These are phyloP conservation scores for Verasper variegatus DNA, from an alignment of 2,113 vertebrate genomes.

Conservation along the genomic window DNA sequence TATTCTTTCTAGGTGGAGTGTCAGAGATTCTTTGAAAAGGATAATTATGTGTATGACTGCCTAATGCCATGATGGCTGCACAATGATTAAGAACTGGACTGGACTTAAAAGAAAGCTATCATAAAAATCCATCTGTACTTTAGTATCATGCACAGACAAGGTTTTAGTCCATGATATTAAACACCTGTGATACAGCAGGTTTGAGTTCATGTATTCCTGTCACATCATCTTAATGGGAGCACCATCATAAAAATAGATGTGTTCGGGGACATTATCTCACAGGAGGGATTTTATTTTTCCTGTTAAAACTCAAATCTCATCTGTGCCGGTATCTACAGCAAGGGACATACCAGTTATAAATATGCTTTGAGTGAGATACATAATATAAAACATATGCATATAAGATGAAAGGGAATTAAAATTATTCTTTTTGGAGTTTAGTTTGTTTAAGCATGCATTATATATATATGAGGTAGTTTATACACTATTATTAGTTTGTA, in stretches of 20 bases:
- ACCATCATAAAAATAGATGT: conserved; percentile 7
- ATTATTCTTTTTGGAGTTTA: too few species aligned
- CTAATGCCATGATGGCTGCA: conserved; percentile 14
- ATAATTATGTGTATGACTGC: conserved; percentile 26
- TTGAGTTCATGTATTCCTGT: neutral
- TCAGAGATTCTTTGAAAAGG: conserved; percentile 10
- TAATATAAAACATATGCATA: too few species aligned
- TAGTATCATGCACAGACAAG: neutral
- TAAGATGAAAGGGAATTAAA: too few species aligned
- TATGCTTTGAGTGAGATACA: neutral
- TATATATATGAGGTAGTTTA: too few species aligned
- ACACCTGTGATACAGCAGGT: neutral
- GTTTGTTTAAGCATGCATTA: too few species aligned
- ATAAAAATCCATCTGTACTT: conserved; percentile 5
- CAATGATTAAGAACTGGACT: conserved; percentile 16
- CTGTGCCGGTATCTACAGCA: neutral
- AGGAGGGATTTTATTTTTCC: neutral
- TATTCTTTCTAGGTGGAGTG: conserved; percentile 5
- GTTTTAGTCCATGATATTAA: neutral
- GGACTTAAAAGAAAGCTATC: conserved; percentile 7
- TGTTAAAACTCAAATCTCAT: neutral
- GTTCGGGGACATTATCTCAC: neutral
- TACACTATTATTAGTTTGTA: too few species aligned
- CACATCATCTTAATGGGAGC: conserved; percentile 10
- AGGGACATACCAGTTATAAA: neutral